A percentile compares a stretch with the other conserved stretches of the same genome.
phyloP scores from a whole-genome alignment of 2,888 invertebrate genomes.

The Clepsis dumicolana region DNA sequence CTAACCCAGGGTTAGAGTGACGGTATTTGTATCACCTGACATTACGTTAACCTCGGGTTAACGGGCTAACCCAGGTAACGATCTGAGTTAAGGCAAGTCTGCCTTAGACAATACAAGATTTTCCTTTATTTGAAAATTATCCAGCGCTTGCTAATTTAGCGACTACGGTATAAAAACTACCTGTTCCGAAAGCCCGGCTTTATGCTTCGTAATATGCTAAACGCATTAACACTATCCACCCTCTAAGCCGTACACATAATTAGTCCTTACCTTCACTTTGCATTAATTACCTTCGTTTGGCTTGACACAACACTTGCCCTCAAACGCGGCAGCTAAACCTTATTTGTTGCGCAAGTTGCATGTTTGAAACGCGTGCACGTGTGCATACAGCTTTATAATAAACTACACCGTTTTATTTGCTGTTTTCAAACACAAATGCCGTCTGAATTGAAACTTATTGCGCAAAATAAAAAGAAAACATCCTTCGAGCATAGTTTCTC shows the following conservation, averaged over 20 bases:
- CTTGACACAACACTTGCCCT: slow-evolving; percentile 39
- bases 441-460: slow-evolving; percentile 27
- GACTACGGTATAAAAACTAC: background rate
- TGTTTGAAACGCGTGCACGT: slow-evolving; percentile 23
- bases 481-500: slow-evolving; percentile 12
- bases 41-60: no score
- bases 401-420: slow-evolving; percentile 38
- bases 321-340: slow-evolving; percentile 29
- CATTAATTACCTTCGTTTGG: slow-evolving; percentile 37
- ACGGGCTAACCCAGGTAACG: no score
- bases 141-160: background rate
- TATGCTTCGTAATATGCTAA: slow-evolving; percentile 6
- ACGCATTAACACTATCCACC: slow-evolving; percentile 16
- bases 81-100: no score
- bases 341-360: slow-evolving; percentile 27
- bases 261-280: slow-evolving; percentile 41
- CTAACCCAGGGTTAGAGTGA: no score
- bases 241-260: slow-evolving; percentile 38
- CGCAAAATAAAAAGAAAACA: slow-evolving; percentile 27
- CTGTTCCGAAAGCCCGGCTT: background rate
- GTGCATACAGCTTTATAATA: slow-evolving; percentile 37
- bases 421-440: slow-evolving; percentile 28
- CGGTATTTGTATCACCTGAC: no score
- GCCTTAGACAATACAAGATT: no score
- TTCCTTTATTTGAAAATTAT: background rate